Base-by-base conservation (phyloP, 1,140 invertebrate genomes). In the Aphis craccivora region DNA sequence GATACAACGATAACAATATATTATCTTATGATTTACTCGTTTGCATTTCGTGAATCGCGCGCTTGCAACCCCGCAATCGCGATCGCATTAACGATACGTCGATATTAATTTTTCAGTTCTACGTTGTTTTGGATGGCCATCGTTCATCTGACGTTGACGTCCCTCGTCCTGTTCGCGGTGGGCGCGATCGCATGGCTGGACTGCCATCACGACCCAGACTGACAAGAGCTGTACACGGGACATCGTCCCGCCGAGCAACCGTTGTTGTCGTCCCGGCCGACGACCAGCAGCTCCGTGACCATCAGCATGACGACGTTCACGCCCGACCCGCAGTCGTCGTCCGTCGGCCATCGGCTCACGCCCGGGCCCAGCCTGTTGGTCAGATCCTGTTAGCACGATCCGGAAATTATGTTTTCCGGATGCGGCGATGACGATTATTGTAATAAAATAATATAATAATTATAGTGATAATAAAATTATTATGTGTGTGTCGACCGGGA, bases 151-250 rank as follows among this genome's bases (percentile, higher is more conserved):
- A 88, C 86, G 35, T 40, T 94, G 51, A 76, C 93, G 25, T 67
- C 90, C 0, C 83, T 87, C 23, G 35, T 94, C 0, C 83, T 94
- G 35, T 86, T 92, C 48, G 91, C 90, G n/a, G 76, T 94, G 18
- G 90, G 51, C 23, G 90, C 60, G 9, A 92, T 94, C 45, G 55
- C 84, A 2, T 91, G 91, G 90, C 51, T 94, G 76, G 93, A 94
- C 53, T 92, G 83, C 35, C 81, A 43, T 48, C 90, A 94, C 90
- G 93, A 94, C 53, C 93, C 93, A 1, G 93, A 94, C 90, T 94
- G 93, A 94, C 93, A 94, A 37, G 90, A 88, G 76, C 93, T 91
- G n/a, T 87, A 91, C 83, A 89, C 84, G 25, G 76, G 51, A 30
- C 37, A 67, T 0, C 53, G 37, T 60, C 35, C 25, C 7, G 35